Percentiles rank a stretch among this genome's conserved stretches.
Evolutionary conservation across 2,113 vertebrate species (phyloP).

Genomic region (Progne subis): DNA sequence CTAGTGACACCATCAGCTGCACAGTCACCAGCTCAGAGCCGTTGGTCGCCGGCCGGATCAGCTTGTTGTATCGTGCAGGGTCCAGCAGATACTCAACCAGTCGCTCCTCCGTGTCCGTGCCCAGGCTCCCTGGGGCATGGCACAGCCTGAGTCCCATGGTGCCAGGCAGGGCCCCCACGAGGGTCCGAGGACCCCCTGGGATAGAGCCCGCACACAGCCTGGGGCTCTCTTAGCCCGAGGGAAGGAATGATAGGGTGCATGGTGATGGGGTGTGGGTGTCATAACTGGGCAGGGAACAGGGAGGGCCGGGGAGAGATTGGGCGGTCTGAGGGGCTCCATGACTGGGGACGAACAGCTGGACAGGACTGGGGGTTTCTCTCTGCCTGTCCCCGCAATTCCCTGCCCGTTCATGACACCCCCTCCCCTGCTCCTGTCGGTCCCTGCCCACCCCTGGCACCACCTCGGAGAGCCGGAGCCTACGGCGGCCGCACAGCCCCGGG

Average conservation of each 20-base stretch:
- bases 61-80: constrained; percentile 92
- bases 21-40: constrained; percentile 92
- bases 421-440: background rate
- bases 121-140: constrained; percentile 71
- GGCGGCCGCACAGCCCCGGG: background rate
- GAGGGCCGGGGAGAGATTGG: too few relatives aligned
- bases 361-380: too few relatives aligned
- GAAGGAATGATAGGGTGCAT: background rate
- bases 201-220: fast-evolving
- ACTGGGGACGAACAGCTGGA: background rate
- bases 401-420: background rate
- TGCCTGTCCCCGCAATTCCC: background rate
- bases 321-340: background rate
- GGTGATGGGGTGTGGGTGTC: background rate
- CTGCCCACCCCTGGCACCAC: background rate
- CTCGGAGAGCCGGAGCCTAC: background rate
- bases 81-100: constrained; percentile 92
- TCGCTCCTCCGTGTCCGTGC: constrained; percentile 91
- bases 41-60: constrained; percentile 93
- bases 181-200: fast-evolving
- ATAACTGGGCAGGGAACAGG: background rate
- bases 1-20: constrained; percentile 94
- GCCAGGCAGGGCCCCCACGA: fast-evolving
- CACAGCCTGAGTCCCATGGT: background rate
- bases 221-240: background rate